Base-by-base conservation (phyloP, 2,113 vertebrate species). In the Nanorana parkeri region DNA sequence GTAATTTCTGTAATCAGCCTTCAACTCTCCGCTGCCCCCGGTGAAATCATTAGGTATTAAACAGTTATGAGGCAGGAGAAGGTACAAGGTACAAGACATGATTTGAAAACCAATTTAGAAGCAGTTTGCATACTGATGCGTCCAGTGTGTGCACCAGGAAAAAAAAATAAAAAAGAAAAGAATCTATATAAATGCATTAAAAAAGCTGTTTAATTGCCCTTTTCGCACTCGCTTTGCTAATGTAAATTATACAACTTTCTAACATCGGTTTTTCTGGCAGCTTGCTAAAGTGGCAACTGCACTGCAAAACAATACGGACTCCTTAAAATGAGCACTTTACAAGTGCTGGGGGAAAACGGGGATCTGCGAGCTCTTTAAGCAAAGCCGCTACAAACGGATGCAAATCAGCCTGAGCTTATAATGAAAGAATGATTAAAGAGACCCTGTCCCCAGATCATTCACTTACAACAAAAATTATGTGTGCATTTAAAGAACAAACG, bases 31-130 rank as follows among this genome's bases (percentile, higher is more conserved):
- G n/a, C 8, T 58, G 54, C 56, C 72, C 28, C 6, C 11, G 56
- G 56, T 41, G 29, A 23, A 23, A 61, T 61, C 29, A 75, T 75
- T 75, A 58, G 55, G 69, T 55, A 29, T 73, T 73, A 72, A 72
- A 72, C 29, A 32, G 71, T 58, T 32, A 73, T n/a, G 71, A 36
- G 28, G 28, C 23, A 26, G n/a, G 67, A 47, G 26, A 28, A 65
- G 24, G 63, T 17, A 65, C 26, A 23, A 28, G 21, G 69, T 15
- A 17, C 54, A 24, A 17, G 58, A 60, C 54, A 73, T 21, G 71
- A 60, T 17, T n/a, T 28, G 52, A 60, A 28, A 32, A 36, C 13
- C 3, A 61, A 63, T 63, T 63, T 63, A 63, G 21, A 63, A 63
- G 36, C 10, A 10, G 72, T 15, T 61, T 32, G 17, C 29, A 29